Conservation (phyloP, 2,113 vertebrate genomes). For the Trogon surrucura region DNA sequence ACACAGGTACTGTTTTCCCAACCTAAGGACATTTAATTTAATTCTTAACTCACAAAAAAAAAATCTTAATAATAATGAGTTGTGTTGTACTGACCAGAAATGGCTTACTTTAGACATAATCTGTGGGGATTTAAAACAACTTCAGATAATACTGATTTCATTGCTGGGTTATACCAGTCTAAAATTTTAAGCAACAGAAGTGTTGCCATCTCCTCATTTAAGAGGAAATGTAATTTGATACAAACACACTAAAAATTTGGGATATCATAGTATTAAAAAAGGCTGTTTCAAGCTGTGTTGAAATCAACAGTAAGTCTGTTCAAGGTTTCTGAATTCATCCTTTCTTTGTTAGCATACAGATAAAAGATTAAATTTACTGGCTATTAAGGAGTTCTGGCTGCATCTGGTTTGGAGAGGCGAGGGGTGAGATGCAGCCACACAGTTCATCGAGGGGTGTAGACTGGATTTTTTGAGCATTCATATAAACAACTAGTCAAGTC, state of each 20-base stretch:
- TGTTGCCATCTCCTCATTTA: background rate
- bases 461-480: background rate
- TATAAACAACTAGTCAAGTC: background rate
- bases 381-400: conserved; percentile 4
- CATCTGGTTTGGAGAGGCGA: background rate
- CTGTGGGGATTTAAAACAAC: background rate
- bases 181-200: conserved; percentile 24
- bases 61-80: background rate
- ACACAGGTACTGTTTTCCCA: background rate
- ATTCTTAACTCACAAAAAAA: background rate
- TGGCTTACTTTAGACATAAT: background rate
- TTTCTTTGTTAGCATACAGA: conserved; percentile 44
- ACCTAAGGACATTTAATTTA: background rate
- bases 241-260: background rate
- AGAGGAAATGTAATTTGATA: conserved; percentile 39
- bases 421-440: background rate
- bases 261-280: conserved; percentile 38
- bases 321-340: conserved; percentile 43
- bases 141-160: conserved; percentile 16
- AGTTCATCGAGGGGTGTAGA: background rate
- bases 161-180: conserved; percentile 9
- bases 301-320: conserved; percentile 19
- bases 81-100: background rate
- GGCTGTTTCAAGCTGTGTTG: conserved; percentile 15
- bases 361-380: conserved; percentile 31